phyloP scores from a whole-genome alignment of 2,888 invertebrate genomes.

The Myopa testacea region DNA sequence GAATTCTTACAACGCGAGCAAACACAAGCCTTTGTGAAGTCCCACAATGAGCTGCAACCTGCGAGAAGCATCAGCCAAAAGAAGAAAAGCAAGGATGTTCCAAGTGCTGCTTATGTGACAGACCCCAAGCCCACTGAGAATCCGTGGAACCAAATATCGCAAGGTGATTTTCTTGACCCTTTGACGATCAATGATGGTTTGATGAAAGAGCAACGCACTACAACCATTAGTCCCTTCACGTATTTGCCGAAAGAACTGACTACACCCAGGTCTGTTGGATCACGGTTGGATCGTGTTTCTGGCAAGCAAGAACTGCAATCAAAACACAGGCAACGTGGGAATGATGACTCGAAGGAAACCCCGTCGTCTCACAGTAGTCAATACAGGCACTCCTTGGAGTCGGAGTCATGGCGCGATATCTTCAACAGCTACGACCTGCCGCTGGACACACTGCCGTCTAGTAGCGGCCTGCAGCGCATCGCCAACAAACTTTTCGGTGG shows the following conservation, averaged over 20 bases:
- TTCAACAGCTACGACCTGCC: constrained; percentile 71
- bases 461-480: constrained; percentile 75
- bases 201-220: constrained; percentile 64
- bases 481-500: constrained; percentile 82
- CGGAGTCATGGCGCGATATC: constrained; percentile 66
- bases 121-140: constrained; percentile 60
- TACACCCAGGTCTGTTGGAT: constrained; percentile 55
- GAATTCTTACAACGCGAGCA: constrained; percentile 78
- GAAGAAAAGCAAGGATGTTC: constrained; percentile 40
- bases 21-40: constrained; percentile 76
- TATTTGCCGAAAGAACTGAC: constrained; percentile 52
- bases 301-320: constrained; percentile 28
- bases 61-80: constrained; percentile 31
- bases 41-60: constrained; percentile 67
- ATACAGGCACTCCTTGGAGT: background rate
- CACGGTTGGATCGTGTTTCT: background rate
- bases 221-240: constrained; percentile 66
- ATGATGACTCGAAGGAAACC: constrained; percentile 13
- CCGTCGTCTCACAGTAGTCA: constrained; percentile 5
- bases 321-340: constrained; percentile 14
- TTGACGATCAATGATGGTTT: constrained; percentile 78
- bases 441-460: constrained; percentile 70
- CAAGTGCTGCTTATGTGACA: background rate
- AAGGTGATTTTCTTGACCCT: constrained; percentile 78
- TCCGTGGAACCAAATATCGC: constrained; percentile 70